These are phyloP conservation scores for Hormaphis cornu DNA, from an alignment of 1,140 invertebrate species.

Conservation along the genomic window DNA sequence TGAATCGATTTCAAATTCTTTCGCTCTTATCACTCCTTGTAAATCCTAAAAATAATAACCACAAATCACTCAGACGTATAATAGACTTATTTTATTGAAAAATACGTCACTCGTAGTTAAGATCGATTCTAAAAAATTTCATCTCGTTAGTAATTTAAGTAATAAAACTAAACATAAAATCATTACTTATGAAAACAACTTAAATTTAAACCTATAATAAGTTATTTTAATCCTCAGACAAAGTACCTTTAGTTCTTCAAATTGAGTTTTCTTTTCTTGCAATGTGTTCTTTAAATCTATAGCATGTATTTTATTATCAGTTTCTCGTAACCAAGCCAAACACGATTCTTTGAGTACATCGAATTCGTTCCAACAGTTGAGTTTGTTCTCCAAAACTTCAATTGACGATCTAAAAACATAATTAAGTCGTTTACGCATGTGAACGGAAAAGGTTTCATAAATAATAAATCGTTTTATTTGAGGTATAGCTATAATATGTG, in stretches of 20 bases:
- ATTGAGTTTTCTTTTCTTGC: slow-evolving; percentile 71
- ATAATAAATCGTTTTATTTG: no score
- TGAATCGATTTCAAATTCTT: slow-evolving; percentile 85
- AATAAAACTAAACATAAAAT: no score
- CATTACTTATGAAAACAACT: no score
- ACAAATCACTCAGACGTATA: no score
- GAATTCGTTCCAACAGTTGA: slow-evolving; percentile 85
- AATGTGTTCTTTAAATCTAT: slow-evolving; percentile 77
- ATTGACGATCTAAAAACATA: slow-evolving; percentile 52
- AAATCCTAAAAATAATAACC: slow-evolving; percentile 47
- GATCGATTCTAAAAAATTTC: no score
- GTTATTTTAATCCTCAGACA: neutral
- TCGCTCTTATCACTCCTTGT: slow-evolving; percentile 80
- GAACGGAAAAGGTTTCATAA: no score
- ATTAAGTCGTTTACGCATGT: neutral
- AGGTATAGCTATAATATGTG: neutral
- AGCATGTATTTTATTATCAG: slow-evolving; percentile 77
- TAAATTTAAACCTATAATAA: neutral
- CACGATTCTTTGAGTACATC: slow-evolving; percentile 78
- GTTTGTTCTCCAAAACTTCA: slow-evolving; percentile 64
- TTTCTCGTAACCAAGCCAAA: slow-evolving; percentile 76
- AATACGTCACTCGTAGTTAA: no score
- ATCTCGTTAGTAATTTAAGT: no score
- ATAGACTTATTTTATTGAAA: no score
- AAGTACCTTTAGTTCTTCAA: slow-evolving; percentile 58